Evolutionary conservation across 2,797 vertebrate species (phyloP).

Genomic region (Paedocypris micromegethes): DNA sequence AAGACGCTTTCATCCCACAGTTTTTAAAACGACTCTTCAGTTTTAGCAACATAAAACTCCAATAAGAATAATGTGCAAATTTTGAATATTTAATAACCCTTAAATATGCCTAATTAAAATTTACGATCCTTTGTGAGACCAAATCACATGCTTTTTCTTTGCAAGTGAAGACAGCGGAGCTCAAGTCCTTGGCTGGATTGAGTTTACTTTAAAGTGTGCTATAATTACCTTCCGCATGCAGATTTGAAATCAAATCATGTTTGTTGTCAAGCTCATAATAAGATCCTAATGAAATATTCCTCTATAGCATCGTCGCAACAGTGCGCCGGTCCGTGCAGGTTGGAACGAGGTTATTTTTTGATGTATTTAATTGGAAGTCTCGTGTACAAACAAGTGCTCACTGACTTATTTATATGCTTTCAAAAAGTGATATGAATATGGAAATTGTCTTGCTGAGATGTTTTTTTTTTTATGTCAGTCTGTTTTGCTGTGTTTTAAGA

Average conservation of each 20-base stretch:
- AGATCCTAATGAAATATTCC: conserved; percentile 63
- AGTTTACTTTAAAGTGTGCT: conserved; percentile 39
- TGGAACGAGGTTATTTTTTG: conserved; percentile 21
- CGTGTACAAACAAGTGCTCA: conserved; percentile 17
- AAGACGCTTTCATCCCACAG: not conserved
- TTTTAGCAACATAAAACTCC: no score
- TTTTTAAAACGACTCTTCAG: no score
- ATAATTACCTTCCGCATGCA: conserved; percentile 55
- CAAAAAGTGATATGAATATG: no score
- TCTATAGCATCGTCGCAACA: conserved; percentile 40
- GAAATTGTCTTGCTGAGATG: no score
- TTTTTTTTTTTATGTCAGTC: no score
- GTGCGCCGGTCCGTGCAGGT: conserved; percentile 49
- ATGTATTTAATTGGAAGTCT: conserved; percentile 28
- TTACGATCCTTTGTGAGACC: no score
- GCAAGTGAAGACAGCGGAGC: no score
- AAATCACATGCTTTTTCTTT: no score
- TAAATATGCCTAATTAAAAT: no score
- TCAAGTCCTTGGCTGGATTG: conserved; percentile 39
- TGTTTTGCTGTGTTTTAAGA: no score
- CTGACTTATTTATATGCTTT: conserved; percentile 1
- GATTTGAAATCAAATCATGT: conserved; percentile 67
- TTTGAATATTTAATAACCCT: no score
- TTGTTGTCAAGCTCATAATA: conserved; percentile 64
- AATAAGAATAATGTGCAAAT: no score